Percentiles rank a stretch among this genome's conserved stretches.
Conservation (phyloP, 2,113 vertebrate genomes). For the Pseudois nayaur region DNA sequence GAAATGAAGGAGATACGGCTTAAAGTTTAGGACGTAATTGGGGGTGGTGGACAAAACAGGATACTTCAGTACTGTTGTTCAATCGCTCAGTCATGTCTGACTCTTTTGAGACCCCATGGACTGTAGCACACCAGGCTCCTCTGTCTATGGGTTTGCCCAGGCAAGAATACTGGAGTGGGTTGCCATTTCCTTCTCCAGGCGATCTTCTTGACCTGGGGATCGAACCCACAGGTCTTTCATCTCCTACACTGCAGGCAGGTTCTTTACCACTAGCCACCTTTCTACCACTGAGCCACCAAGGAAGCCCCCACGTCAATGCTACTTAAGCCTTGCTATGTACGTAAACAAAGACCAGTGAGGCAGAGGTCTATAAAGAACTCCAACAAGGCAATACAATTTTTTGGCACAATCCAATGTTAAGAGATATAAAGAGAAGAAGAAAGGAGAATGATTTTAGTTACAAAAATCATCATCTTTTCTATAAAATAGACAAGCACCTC, state of each 20-base stretch:
- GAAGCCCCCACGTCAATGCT: not conserved
- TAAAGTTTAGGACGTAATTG: not conserved
- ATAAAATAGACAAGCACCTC: not conserved
- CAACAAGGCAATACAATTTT: not conserved
- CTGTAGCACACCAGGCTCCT: not conserved
- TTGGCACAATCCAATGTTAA: not conserved
- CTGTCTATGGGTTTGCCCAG: accelerated
- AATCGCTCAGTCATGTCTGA: accelerated
- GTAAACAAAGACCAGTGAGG: not conserved
- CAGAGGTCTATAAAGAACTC: accelerated
- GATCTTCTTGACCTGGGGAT: not conserved
- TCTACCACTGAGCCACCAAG: not conserved
- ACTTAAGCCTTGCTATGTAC: not conserved
- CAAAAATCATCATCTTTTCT: not conserved
- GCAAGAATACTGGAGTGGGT: not conserved
- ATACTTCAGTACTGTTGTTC: not conserved
- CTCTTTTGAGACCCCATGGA: not conserved
- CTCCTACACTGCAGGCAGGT: not conserved
- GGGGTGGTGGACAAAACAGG: not conserved
- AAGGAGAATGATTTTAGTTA: not conserved
- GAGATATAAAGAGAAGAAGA: not conserved
- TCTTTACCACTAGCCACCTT: not conserved
- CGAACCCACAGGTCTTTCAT: not conserved
- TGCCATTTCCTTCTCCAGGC: not conserved
- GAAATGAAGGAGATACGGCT: not conserved